phyloP scores from a whole-genome alignment of 2,797 vertebrate species.

The Spatula versicolor region DNA sequence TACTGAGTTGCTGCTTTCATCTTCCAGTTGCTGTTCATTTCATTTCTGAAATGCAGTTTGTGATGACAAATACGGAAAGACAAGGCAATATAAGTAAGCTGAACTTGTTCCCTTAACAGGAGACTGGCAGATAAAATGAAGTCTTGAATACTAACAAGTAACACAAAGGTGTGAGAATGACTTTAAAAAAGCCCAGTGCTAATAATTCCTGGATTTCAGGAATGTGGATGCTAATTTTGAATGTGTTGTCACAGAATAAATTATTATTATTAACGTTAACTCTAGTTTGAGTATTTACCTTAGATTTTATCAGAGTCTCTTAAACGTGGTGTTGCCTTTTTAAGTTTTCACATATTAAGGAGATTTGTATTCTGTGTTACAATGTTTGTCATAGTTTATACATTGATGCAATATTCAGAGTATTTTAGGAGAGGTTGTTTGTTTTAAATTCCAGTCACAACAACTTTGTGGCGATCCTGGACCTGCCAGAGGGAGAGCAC shows the following conservation, averaged over 20 bases:
- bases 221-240: not conserved
- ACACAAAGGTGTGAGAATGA: not conserved
- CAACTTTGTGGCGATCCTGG: conserved; percentile 94
- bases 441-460: conserved; percentile 85
- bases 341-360: not conserved
- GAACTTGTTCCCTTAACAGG: not conserved
- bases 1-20: not conserved
- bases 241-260: not conserved
- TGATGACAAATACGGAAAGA: not conserved
- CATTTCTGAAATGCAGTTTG: not conserved
- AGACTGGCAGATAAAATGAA: not conserved
- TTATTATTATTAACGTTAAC: not conserved
- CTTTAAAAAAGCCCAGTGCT: not conserved
- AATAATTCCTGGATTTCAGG: not conserved
- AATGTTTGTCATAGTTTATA: not conserved
- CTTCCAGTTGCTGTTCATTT: not conserved
- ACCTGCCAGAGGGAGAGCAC: conserved; percentile 96
- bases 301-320: not conserved
- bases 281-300: not conserved
- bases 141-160: not conserved
- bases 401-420: not conserved
- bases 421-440: not conserved
- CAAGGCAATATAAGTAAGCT: not conserved
- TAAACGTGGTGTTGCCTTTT: not conserved
- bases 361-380: not conserved